Evolutionary conservation across 2,888 invertebrate species (phyloP), one percentile per base, ranked within the genome.

Genomic region (Cheilosia vulpina): DNA sequence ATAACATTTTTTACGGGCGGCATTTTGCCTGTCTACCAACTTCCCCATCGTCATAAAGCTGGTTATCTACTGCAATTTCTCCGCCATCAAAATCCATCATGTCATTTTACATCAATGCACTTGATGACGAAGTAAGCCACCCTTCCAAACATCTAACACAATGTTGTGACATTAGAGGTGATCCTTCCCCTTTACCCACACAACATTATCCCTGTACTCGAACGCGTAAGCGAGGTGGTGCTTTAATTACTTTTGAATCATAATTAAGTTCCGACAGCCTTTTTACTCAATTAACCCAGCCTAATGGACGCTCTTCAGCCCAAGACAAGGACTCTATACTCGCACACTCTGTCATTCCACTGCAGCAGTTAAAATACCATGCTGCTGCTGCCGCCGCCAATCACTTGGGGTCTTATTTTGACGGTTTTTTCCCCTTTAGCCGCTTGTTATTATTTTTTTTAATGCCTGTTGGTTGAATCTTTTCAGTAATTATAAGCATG

Each of bases 211-310:
- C 27, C 31, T 43, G 19, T 2, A 38, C 34, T 31, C 2, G 60
- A 45, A 19, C 60, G 77, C 65, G 62, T 47, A 68, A 60, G 69
- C 71, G 58, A 58, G 63, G 65, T 76, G 76, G 75, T 52, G 58
- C 76, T 57, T 72, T 85, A 77, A 81, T 85, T 81, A 76, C 81
- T 85, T 85, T 81, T 72, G 63, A 85, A 85, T 85, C 63, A 73
- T 77, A 85, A 85, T 85, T 81, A 85, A 81, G 85, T 85, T 85
- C 72, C 80, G 68, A 81, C 85, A 77, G 77, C 50, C 81, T 77
- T 85, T 85, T 85, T 85, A 85, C 85, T 85, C 72, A 85, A 85
- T 85, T 85, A 85, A 85, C 62, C 72, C 81, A 73, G 72, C 71
- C 68, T 85, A 80, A 85, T 85, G 85, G 85, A 62, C 66, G 38